Conservation (phyloP, 1,140 invertebrate genomes). For the Drosophila auraria region DNA sequence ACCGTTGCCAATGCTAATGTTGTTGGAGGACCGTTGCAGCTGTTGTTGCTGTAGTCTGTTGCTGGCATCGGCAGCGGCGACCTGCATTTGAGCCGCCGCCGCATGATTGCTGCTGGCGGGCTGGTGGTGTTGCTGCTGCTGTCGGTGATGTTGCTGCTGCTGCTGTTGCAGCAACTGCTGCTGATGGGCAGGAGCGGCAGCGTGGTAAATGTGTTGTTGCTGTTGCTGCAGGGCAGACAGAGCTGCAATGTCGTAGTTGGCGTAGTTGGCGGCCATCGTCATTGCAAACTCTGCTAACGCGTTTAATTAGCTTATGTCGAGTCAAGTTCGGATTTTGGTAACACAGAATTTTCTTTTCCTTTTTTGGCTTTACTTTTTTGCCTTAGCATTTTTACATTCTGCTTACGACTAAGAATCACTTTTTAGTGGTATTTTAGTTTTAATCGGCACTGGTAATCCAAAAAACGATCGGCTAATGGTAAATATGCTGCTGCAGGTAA, state of each 20-base stretch:
- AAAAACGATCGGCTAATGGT: conserved; percentile 67
- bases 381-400: conserved; percentile 31
- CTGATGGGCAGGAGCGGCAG: conserved; percentile 66
- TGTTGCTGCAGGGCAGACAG: conserved; percentile 56
- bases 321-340: conserved; percentile 21
- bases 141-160: conserved; percentile 42
- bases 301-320: conserved; percentile 25
- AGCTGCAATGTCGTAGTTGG: conserved; percentile 80
- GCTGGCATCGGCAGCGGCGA: conserved; percentile 55
- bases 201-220: conserved; percentile 70
- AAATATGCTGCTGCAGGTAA: conserved; percentile 65
- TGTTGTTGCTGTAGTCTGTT: conserved; percentile 11
- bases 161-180: conserved; percentile 71
- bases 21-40: conserved; percentile 15
- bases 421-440: conserved; percentile 31
- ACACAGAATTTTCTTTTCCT: conserved; percentile 54
- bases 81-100: conserved; percentile 63
- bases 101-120: conserved; percentile 50
- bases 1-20: conserved; percentile 48
- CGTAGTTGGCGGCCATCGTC: conserved; percentile 84
- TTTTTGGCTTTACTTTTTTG: conserved; percentile 1
- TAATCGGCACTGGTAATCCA: conserved; percentile 84
- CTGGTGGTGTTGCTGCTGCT: conserved; percentile 64
- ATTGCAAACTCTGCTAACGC: conserved; percentile 41
- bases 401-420: conserved; percentile 52